Base-by-base conservation (phyloP, 2,888 invertebrate species). In the Tenthredo distinguenda region DNA sequence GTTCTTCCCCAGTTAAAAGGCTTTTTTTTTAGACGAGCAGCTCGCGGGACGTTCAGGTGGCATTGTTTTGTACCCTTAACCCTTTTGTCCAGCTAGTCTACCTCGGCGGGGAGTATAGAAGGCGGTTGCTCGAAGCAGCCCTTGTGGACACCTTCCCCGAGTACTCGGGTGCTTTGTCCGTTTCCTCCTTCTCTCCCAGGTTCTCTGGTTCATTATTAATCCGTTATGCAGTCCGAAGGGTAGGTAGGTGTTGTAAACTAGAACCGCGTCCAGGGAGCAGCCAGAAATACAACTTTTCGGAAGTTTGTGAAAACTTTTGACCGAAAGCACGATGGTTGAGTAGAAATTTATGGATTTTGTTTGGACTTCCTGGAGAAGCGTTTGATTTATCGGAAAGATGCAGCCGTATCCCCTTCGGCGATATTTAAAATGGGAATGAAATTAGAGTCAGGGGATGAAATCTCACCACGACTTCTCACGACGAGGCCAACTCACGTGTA, bases 231-330 rank as follows among this genome's bases (percentile, higher is more conserved):
- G 88, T 87, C 86, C 83, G 85, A 85, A 87, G 86, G 82, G 83
- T 86, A 72, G 77, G 85, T 85, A 72, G 77, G 85, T 85, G 87
- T 87, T 87, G 87, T 88, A 87, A 87, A 86, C 86, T 87, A 86
- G 86, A 88, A 86, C 87, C 88, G 86, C 86, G 88, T 87, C 68
- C 47, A 47, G 88, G 7, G 68, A 34, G 74, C 89, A 90, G 90
- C 84, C 90, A 91, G 90, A 91, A 92, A 92, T 91, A 92, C 91
- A 91, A 92, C 92, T 93, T 92, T 26, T 93, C 90, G 91, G 90
- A 92, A 92, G 90, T 93, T 90, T 88, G 90, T 15, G 18, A 89
- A 91, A 93, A 92, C 91, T 93, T 92, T 89, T 91, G 93, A 92
- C 92, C 91, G 92, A 91, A 92, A 68, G 34, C 34, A 18, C 86